Evolutionary conservation across 2,797 vertebrate genomes (phyloP).

Genomic region (Balearica regulorum): DNA sequence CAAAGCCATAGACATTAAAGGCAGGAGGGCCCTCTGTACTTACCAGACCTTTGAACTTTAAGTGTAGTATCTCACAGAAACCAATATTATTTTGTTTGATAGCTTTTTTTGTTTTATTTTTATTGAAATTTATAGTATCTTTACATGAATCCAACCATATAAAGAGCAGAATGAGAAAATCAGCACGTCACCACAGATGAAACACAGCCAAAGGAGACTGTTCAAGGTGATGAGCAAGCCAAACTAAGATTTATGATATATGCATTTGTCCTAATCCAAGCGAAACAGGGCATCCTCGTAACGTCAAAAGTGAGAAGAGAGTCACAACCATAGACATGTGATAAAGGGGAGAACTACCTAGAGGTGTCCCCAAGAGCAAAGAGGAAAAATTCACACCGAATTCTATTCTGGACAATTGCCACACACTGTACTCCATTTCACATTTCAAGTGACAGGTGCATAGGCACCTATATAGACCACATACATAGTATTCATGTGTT

Average conservation of each 20-base stretch:
- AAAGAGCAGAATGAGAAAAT: not conserved
- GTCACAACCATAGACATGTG: not conserved
- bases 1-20: not conserved
- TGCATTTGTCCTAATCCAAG: not conserved
- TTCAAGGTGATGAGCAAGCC: not conserved
- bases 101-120: not conserved
- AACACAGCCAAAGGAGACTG: not conserved
- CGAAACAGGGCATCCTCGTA: not conserved
- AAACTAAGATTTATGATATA: not conserved
- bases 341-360: not conserved
- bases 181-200: not conserved
- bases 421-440: not conserved
- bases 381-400: not conserved
- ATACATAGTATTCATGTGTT: not conserved
- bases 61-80: not conserved
- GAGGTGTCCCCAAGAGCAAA: not conserved
- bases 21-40: not conserved
- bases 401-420: not conserved
- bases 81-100: not conserved
- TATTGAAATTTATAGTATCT: not conserved
- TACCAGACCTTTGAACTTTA: conserved; percentile 3
- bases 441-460: not conserved
- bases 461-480: not conserved
- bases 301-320: not conserved
- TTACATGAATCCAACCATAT: not conserved